Base-by-base conservation (phyloP, 1,140 invertebrate genomes). In the Pemphigus obesinymphae region DNA sequence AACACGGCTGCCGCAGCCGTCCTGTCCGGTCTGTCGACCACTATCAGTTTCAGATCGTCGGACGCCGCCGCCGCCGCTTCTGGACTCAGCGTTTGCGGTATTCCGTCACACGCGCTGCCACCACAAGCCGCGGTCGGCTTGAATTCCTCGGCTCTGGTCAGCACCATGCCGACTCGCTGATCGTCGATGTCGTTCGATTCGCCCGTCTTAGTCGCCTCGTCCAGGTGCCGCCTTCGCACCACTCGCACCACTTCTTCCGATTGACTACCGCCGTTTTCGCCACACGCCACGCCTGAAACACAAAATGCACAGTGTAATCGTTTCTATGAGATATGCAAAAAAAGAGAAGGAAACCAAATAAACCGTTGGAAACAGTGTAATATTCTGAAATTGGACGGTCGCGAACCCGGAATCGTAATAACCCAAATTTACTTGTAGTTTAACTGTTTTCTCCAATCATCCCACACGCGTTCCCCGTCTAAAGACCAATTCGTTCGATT, bases 151-250 rank as follows among this genome's bases (percentile, higher is more conserved):
- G 55, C 53, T 20, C 6, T 4, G 15, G 76, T 80, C 76, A 80
- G 26, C 15, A 55, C 6, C 76, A 80, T 80, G 11, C 40, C 53
- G 23, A 4, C 8, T 13, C 45, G 37, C 37, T 3, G 23, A 10
- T 80, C 76, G 20, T 80, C 76, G 26, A 80, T 80, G 37, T 80
- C 75, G 37, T 80, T 80, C 23, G 76, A 80, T 11, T 80, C 76
- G 4, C 23, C 23, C 3, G 76, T 45, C n/a, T 45, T 80, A 15
- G 76, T 80, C 15, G 55, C 76, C 55, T 34, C 53, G 37, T 80
- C 75, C 15, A 80, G 34, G 17, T 80, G 76, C 11, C 76, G 55
- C 23, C 76, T 26, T 31, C 40, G 53, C 53, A 61, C 37, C 0
- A 61, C 37, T 8, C 76, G 23, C 37, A 63, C 37, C 11, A 17